Percentiles rank a stretch among this genome's conserved stretches.
Conservation (phyloP, 1,140 invertebrate genomes). For the Meloidogyne exigua region DNA sequence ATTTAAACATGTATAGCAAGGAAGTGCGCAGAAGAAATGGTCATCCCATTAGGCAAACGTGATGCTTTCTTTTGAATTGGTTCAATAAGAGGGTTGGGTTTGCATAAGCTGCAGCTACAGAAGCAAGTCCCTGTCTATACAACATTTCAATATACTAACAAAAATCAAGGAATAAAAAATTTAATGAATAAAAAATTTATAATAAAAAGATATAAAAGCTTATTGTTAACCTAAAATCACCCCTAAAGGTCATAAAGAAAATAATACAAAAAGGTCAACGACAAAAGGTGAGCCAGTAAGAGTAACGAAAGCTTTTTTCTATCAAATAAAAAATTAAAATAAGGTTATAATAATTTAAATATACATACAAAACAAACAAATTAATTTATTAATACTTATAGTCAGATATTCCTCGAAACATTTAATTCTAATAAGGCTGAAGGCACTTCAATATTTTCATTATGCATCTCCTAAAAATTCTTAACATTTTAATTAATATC, state of each 20-base stretch:
- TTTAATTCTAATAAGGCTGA: not conserved
- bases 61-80: constrained; percentile 52
- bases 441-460: not conserved
- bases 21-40: constrained; percentile 46
- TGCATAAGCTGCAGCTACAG: constrained; percentile 11
- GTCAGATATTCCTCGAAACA: not conserved
- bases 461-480: not conserved
- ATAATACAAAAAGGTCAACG: no score
- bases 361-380: no score
- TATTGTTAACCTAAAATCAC: no score
- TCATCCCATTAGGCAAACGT: constrained; percentile 48
- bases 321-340: no score
- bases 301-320: no score
- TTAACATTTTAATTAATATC: no score
- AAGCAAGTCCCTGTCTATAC: constrained; percentile 2
- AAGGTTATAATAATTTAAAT: no score
- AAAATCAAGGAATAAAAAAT: not conserved
- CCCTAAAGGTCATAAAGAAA: no score
- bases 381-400: no score
- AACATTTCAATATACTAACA: not conserved
- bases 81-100: constrained; percentile 16
- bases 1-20: constrained; percentile 26
- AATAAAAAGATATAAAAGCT: no score
- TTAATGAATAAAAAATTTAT: no score
- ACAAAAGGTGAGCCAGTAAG: no score